Conservation (phyloP, 1,140 invertebrate species). For the Drosophila saltans region DNA sequence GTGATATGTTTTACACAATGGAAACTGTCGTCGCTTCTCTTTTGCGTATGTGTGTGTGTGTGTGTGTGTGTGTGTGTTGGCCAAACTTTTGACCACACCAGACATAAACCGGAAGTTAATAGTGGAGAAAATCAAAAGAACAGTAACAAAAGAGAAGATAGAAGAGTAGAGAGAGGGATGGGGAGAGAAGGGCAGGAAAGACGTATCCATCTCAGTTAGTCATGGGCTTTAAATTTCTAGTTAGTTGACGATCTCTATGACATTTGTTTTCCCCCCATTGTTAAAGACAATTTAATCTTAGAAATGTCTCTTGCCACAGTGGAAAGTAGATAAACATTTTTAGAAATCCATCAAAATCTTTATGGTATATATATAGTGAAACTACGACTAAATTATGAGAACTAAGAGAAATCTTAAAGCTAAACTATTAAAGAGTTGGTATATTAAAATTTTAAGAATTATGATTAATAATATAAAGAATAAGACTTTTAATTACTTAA, state of each 20-base stretch:
- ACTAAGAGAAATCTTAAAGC: too few species aligned
- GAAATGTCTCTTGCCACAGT: neutral
- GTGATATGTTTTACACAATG: slow-evolving; percentile 5
- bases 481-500: too few species aligned
- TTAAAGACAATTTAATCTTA: neutral
- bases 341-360: slow-evolving; percentile 8
- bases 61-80: too few species aligned
- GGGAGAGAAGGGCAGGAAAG: neutral
- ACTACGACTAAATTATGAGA: too few species aligned
- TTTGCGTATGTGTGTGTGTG: too few species aligned
- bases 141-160: neutral
- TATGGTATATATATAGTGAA: neutral
- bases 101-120: slow-evolving; percentile 7
- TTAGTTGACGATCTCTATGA: slow-evolving; percentile 1
- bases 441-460: too few species aligned
- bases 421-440: too few species aligned
- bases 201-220: neutral
- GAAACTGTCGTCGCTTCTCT: neutral
- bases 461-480: too few species aligned
- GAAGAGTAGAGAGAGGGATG: neutral
- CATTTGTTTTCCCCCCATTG: neutral
- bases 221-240: neutral
- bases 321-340: slow-evolving; percentile 4
- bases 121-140: neutral
- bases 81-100: neutral